phyloP scores from a whole-genome alignment of 1,140 invertebrate genomes.

The Rhopalosiphum maidis region DNA sequence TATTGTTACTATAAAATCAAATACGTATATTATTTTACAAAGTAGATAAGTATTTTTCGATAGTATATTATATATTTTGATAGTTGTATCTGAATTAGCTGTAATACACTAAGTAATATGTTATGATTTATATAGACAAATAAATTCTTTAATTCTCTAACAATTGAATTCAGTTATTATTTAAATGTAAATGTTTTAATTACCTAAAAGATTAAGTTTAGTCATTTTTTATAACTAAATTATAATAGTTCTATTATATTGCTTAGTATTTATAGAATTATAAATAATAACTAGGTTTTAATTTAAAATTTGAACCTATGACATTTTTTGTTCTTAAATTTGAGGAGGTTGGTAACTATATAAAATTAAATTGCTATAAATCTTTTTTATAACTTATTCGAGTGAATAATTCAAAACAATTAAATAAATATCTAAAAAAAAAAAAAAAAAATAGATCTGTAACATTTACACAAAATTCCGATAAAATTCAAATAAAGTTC shows the following conservation, averaged over 20 bases:
- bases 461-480: background rate
- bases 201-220: too few relatives aligned
- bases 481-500: constrained; percentile 2
- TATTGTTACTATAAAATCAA: background rate
- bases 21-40: too few relatives aligned
- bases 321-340: background rate
- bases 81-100: background rate
- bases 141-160: background rate
- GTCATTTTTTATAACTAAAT: too few relatives aligned
- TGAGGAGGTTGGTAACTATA: background rate
- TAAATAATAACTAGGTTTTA: background rate
- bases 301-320: background rate
- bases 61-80: background rate
- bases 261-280: background rate
- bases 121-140: too few relatives aligned
- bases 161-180: background rate
- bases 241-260: too few relatives aligned
- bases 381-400: background rate
- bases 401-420: background rate
- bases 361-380: background rate
- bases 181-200: background rate
- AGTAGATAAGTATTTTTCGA: background rate
- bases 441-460: background rate
- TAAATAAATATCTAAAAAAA: constrained; percentile 6
- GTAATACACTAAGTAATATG: too few relatives aligned